A percentile compares a stretch with the other conserved stretches of the same genome.
Conservation (phyloP, 1,140 invertebrate genomes). For the Archivesica marissinica region DNA sequence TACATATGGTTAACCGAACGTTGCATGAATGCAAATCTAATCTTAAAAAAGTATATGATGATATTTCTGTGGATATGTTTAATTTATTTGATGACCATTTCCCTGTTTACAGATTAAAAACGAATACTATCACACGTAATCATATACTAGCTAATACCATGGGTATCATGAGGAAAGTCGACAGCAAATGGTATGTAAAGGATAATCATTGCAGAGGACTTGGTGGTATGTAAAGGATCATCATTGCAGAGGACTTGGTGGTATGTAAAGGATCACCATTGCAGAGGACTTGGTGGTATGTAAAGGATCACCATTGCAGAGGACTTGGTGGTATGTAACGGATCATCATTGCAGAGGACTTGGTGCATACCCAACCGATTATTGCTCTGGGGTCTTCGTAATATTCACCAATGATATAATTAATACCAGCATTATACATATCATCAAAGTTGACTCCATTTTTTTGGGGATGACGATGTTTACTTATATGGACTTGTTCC, state of each 20-base stretch:
- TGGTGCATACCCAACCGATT: slow-evolving; percentile 67
- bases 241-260: too few relatives aligned
- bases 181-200: slow-evolving; percentile 69
- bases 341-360: too few relatives aligned
- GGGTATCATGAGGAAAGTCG: slow-evolving; percentile 47
- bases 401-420: slow-evolving; percentile 67
- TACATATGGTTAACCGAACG: slow-evolving; percentile 88
- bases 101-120: slow-evolving; percentile 5
- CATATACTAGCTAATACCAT: slow-evolving; percentile 44
- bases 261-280: too few relatives aligned
- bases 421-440: slow-evolving; percentile 71
- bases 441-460: slow-evolving; percentile 80
- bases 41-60: slow-evolving; percentile 84
- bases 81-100: slow-evolving; percentile 39
- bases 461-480: slow-evolving; percentile 86
- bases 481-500: slow-evolving; percentile 85
- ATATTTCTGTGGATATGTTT: slow-evolving; percentile 48
- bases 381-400: slow-evolving; percentile 71
- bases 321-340: too few relatives aligned
- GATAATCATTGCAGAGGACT: slow-evolving; percentile 60
- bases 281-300: too few relatives aligned
- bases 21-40: slow-evolving; percentile 88
- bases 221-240: too few relatives aligned
- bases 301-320: too few relatives aligned
- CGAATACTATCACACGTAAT: slow-evolving; percentile 61